Conservation (phyloP, 2,797 vertebrate genomes). For the Novumbra hubbsi region DNA sequence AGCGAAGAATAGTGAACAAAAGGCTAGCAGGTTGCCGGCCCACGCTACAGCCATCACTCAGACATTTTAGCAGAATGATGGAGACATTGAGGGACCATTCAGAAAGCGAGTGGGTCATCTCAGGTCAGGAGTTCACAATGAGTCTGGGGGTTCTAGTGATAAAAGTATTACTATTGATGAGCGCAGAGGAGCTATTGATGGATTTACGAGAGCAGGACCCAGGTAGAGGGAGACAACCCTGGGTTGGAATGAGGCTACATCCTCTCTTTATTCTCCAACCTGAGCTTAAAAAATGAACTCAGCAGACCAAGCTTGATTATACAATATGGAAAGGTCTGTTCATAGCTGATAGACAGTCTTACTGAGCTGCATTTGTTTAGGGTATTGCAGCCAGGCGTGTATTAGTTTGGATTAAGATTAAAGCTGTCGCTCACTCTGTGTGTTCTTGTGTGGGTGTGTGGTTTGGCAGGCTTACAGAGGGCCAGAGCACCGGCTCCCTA, state of each 20-base stretch:
- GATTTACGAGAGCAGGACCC: slow-evolving; percentile 45
- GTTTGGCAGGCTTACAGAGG: slow-evolving; percentile 81
- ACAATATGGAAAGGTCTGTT: background rate
- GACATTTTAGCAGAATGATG: background rate
- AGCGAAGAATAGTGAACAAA: too few relatives aligned
- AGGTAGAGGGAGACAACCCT: slow-evolving; percentile 28
- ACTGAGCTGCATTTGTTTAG: background rate
- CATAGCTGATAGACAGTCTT: background rate
- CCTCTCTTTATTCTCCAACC: slow-evolving; percentile 21
- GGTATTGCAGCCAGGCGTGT: background rate
- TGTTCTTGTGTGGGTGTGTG: slow-evolving; percentile 18
- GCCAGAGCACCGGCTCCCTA: slow-evolving; percentile 95
- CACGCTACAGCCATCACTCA: background rate
- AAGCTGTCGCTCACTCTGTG: slow-evolving; percentile 10
- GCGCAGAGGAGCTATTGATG: slow-evolving; percentile 7
- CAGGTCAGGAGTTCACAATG: slow-evolving; percentile 13
- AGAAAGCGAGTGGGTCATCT: too few relatives aligned
- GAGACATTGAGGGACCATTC: slow-evolving; percentile 3
- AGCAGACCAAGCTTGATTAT: background rate
- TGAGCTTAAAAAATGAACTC: slow-evolving; percentile 3
- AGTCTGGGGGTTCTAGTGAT: background rate
- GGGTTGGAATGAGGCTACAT: slow-evolving; percentile 23
- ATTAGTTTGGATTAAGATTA: background rate
- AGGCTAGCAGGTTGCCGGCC: background rate
- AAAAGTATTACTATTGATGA: slow-evolving; percentile 18